These are phyloP conservation scores for Ischnura elegans DNA, from an alignment of 2,888 invertebrate species.

Conservation along the genomic window DNA sequence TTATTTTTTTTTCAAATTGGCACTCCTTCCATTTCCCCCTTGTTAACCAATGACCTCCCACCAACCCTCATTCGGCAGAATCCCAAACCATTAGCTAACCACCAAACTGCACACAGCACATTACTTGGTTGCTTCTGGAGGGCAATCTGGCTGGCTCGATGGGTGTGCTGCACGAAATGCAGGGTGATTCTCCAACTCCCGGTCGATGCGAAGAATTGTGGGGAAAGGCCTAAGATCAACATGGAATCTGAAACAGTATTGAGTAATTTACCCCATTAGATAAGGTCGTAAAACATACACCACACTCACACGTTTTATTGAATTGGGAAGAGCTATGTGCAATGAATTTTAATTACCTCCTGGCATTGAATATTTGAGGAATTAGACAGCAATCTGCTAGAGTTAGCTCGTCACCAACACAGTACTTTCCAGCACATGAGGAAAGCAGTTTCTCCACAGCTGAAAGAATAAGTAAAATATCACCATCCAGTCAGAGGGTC, in stretches of 20 bases:
- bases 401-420: conserved; percentile 95
- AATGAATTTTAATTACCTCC: conserved; percentile 81
- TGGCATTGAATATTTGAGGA: conserved; percentile 96
- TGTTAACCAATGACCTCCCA: conserved; percentile 61
- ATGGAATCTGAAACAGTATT: conserved; percentile 86
- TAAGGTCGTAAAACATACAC: not conserved
- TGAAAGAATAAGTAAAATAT: conserved; percentile 74
- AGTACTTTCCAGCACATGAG: conserved; percentile 92
- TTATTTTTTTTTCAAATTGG: conserved; percentile 60
- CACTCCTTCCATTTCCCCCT: conserved; percentile 66
- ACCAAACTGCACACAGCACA: conserved; percentile 60
- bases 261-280: conserved; percentile 24
- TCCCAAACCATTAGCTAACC: conserved; percentile 60
- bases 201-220: conserved; percentile 91
- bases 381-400: conserved; percentile 97
- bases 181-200: conserved; percentile 91
- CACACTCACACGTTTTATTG: not conserved
- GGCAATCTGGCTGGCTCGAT: conserved; percentile 95
- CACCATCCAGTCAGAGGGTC: no score
- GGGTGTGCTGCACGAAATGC: conserved; percentile 96
- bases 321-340: not conserved
- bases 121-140: conserved; percentile 91
- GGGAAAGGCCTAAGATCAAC: conserved; percentile 95
- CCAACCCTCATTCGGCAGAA: conserved; percentile 45
- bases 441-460: conserved; percentile 93